A percentile compares a stretch with the other conserved stretches of the same genome.
Evolutionary conservation across 2,888 invertebrate genomes (phyloP).

Genomic region (Callosobruchus maculatus): DNA sequence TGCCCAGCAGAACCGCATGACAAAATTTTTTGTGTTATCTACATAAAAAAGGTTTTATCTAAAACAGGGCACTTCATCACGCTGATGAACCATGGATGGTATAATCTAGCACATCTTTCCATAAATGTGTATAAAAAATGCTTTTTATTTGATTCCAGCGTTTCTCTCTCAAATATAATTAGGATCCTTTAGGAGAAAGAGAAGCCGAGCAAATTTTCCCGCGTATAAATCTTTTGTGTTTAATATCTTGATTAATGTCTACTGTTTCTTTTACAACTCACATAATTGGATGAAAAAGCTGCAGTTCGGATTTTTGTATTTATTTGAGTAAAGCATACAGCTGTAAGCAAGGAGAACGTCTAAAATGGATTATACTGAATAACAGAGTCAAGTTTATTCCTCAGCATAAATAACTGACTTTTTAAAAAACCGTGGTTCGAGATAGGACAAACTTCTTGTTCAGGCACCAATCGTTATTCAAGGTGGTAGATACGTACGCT

Average conservation of each 20-base stretch:
- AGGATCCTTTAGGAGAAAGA: neutral
- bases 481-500: too few relatives aligned
- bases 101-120: neutral
- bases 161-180: neutral
- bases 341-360: neutral
- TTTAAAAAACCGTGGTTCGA: too few relatives aligned
- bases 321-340: neutral
- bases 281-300: neutral
- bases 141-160: neutral
- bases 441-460: too few relatives aligned
- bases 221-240: neutral
- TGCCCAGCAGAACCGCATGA: too few relatives aligned
- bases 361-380: too few relatives aligned
- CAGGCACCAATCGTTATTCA: too few relatives aligned
- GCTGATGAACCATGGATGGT: neutral
- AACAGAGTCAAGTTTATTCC: too few relatives aligned
- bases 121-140: neutral
- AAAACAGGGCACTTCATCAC: neutral
- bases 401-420: too few relatives aligned
- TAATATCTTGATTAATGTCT: neutral
- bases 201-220: neutral
- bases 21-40: too few relatives aligned
- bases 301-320: neutral
- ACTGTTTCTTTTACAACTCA: neutral
- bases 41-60: too few relatives aligned